These are phyloP conservation scores for Leptinotarsa juncta DNA, from an alignment of 2,888 invertebrate genomes.

Conservation along the genomic window DNA sequence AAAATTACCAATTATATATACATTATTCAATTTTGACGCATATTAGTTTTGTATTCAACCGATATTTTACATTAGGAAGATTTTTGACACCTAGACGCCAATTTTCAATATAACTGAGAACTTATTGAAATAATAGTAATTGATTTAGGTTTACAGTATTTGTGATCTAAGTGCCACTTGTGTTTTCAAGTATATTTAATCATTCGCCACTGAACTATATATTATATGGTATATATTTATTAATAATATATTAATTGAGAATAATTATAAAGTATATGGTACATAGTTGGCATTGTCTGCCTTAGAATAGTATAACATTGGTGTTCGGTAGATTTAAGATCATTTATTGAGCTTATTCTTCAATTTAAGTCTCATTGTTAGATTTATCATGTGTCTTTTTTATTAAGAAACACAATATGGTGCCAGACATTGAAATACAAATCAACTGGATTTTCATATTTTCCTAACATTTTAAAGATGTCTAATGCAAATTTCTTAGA, in stretches of 20 bases:
- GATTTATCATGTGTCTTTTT: not conserved
- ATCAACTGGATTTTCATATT: conserved; percentile 6
- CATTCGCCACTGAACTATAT: conserved; percentile 66
- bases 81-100: conserved; percentile 51
- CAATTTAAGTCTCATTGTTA: conserved; percentile 44
- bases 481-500: conserved; percentile 53
- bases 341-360: conserved; percentile 60
- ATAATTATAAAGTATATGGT: conserved; percentile 59
- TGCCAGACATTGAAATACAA: conserved; percentile 9
- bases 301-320: conserved; percentile 62
- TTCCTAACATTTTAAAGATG: conserved; percentile 54
- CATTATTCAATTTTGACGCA: not conserved
- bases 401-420: not conserved
- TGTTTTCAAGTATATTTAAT: conserved; percentile 72
- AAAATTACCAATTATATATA: too few relatives aligned
- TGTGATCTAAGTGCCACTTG: conserved; percentile 85
- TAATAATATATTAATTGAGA: conserved; percentile 59
- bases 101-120: conserved; percentile 46
- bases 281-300: conserved; percentile 62
- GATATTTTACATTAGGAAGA: conserved; percentile 32
- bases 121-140: conserved; percentile 56
- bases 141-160: conserved; percentile 76
- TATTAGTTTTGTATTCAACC: conserved; percentile 39
- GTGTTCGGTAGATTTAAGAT: conserved; percentile 65
- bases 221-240: conserved; percentile 64